A percentile compares a stretch with the other conserved stretches of the same genome.
phyloP scores from a whole-genome alignment of 2,888 invertebrate species.

The Mactromeris polynyma region DNA sequence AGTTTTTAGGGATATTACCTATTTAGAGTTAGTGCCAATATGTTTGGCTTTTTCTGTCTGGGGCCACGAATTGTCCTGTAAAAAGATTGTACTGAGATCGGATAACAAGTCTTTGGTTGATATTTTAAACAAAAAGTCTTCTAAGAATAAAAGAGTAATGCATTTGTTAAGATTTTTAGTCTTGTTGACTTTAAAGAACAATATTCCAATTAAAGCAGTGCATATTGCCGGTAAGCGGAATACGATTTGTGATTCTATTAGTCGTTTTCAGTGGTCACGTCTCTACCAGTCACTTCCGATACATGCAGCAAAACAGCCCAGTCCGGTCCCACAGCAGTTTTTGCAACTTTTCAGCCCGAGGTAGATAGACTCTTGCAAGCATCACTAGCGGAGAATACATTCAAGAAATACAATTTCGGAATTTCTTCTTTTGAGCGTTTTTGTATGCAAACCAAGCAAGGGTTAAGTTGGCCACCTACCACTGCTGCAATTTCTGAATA shows the following conservation, averaged over 20 bases:
- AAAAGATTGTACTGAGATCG: too few species aligned
- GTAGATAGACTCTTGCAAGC: not conserved
- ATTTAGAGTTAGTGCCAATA: too few species aligned
- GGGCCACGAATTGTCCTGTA: too few species aligned
- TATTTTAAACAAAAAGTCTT: too few species aligned
- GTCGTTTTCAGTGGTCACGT: slow-evolving; percentile 26
- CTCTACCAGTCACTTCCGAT: not conserved
- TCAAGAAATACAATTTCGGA: not conserved
- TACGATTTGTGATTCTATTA: slow-evolving; percentile 18
- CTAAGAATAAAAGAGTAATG: too few species aligned
- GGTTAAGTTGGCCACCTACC: not conserved
- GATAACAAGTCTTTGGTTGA: too few species aligned
- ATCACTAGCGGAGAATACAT: not conserved
- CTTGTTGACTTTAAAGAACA: too few species aligned
- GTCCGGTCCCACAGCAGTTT: not conserved
- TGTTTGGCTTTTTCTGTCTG: too few species aligned
- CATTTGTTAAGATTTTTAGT: too few species aligned
- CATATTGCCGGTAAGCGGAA: not conserved
- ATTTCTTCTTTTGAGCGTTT: not conserved
- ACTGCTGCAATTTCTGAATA: not conserved
- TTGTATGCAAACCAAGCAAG: not conserved
- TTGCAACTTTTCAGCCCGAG: slow-evolving; percentile 6
- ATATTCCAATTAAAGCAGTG: slow-evolving; percentile 7
- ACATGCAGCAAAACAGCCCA: not conserved
- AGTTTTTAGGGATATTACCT: too few species aligned